Evolutionary conservation across 2,113 vertebrate genomes (phyloP).

Genomic region (Tonatia bakeri): DNA sequence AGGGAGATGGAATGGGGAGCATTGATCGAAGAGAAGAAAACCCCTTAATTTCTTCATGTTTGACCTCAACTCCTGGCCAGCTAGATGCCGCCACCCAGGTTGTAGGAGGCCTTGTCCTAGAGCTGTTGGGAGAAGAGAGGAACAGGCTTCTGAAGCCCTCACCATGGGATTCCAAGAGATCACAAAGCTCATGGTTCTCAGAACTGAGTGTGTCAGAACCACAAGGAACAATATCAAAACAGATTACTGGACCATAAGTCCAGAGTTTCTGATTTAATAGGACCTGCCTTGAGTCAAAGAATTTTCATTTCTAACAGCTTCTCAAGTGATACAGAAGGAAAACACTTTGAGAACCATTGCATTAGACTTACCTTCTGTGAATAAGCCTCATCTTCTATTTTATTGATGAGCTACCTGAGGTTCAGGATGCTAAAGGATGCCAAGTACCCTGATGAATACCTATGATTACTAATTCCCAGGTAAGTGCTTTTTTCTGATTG

Average conservation of each 20-base stretch:
- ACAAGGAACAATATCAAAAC: background rate
- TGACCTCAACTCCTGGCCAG: background rate
- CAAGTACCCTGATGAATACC: background rate
- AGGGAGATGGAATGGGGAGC: background rate
- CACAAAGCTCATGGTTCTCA: background rate
- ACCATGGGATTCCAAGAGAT: background rate
- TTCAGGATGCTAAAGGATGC: background rate
- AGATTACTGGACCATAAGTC: background rate
- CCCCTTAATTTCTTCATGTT: background rate
- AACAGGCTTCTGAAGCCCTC: background rate
- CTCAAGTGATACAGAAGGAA: background rate
- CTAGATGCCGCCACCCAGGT: too few species aligned
- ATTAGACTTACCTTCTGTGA: background rate
- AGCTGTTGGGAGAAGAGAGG: background rate
- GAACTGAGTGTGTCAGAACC: background rate
- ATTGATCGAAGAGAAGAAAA: background rate
- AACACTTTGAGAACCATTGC: background rate
- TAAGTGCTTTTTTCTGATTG: background rate
- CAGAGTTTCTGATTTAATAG: background rate
- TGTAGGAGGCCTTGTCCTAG: background rate
- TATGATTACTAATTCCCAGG: background rate
- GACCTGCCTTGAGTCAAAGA: background rate
- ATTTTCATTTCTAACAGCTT: background rate
- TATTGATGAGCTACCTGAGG: background rate
- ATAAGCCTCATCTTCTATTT: background rate